A percentile compares a stretch with the other conserved stretches of the same genome.
Evolutionary conservation across 2,888 invertebrate genomes (phyloP).

Genomic region (Agrilus cyanescens): DNA sequence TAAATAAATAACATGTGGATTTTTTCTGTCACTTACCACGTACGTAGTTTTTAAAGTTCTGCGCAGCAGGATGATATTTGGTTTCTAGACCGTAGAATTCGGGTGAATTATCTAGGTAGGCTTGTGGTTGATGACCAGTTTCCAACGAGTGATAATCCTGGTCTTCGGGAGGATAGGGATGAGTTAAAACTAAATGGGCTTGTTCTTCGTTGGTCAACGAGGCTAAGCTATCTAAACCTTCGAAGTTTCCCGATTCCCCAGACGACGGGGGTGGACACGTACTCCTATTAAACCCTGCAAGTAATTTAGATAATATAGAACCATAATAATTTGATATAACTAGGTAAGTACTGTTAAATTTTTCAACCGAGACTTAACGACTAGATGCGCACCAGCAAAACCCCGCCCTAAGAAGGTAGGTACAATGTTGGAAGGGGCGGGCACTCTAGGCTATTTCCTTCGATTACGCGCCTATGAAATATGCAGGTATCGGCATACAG

Average conservation of each 20-base stretch:
- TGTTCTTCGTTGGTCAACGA: conserved; percentile 37
- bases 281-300: conserved; percentile 26
- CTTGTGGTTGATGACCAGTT: conserved; percentile 41
- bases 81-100: conserved; percentile 59
- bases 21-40: conserved; percentile 43
- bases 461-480: no score
- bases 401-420: no score
- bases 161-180: conserved; percentile 44
- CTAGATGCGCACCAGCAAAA: no score
- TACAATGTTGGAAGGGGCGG: no score
- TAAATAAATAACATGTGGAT: no score
- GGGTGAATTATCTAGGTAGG: conserved; percentile 56
- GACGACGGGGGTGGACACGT: conserved; percentile 40
- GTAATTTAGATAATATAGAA: no score
- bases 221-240: conserved; percentile 36
- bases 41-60: conserved; percentile 58
- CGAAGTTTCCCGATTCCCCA: conserved; percentile 44
- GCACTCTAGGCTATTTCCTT: no score
- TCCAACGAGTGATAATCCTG: conserved; percentile 45
- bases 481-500: no score
- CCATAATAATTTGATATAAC: no score
- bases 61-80: conserved; percentile 56
- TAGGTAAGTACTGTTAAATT: no score
- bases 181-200: conserved; percentile 23
- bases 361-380: no score